phyloP scores from a whole-genome alignment of 1,140 invertebrate genomes.

The Patella vulgata region DNA sequence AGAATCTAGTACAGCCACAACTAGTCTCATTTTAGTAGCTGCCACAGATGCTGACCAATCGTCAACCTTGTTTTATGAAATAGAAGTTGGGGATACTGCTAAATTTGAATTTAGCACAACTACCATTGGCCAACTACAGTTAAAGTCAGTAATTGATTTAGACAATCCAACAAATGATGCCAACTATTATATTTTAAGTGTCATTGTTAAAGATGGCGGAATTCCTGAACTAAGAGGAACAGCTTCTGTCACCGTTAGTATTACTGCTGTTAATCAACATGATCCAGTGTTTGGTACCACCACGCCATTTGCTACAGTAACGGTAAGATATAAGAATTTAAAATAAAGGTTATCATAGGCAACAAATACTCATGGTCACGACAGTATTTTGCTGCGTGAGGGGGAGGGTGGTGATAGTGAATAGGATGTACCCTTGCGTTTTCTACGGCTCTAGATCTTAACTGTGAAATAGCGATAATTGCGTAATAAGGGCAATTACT shows the following conservation, averaged over 20 bases:
- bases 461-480: too few relatives aligned
- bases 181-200: slow-evolving; percentile 7
- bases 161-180: slow-evolving; percentile 1
- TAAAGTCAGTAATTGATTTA: slow-evolving; percentile 18
- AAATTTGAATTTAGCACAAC: slow-evolving; percentile 27
- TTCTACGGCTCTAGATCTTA: too few relatives aligned
- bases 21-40: slow-evolving; percentile 25
- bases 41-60: slow-evolving; percentile 40
- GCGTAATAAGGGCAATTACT: too few relatives aligned
- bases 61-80: slow-evolving; percentile 31
- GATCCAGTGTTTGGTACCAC: slow-evolving; percentile 73
- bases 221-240: slow-evolving; percentile 26
- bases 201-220: slow-evolving; percentile 25
- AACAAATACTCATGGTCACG: too few relatives aligned
- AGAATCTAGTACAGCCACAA: slow-evolving; percentile 24
- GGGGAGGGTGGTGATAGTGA: too few relatives aligned
- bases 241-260: slow-evolving; percentile 35
- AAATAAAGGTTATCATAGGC: not conserved
- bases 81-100: slow-evolving; percentile 16
- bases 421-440: too few relatives aligned
- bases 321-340: slow-evolving; percentile 9
- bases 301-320: slow-evolving; percentile 12
- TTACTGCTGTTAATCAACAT: slow-evolving; percentile 70
- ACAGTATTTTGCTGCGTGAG: too few relatives aligned
- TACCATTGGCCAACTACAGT: slow-evolving; percentile 18